Evolutionary conservation across 2,888 invertebrate species (phyloP).

Genomic region (Opisthograptis luteolata): DNA sequence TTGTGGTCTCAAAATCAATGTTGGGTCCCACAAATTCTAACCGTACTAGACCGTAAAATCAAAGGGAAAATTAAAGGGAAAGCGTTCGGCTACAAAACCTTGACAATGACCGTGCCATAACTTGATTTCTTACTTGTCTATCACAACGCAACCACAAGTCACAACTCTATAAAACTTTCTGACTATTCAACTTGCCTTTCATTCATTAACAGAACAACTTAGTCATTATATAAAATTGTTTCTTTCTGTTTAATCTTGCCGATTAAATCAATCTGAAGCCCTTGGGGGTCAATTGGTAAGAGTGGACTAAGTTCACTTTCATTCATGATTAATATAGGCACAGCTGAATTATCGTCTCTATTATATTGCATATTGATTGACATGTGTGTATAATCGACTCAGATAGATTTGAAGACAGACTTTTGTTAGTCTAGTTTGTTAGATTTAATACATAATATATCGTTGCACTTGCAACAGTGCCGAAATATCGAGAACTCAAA

Average conservation of each 20-base stretch:
- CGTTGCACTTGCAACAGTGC: too few species aligned
- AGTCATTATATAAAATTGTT: conserved; percentile 44
- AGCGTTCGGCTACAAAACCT: conserved; percentile 22
- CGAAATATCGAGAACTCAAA: too few species aligned
- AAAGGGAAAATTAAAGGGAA: conserved; percentile 34
- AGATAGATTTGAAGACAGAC: conserved; percentile 3
- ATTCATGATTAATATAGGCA: conserved; percentile 24
- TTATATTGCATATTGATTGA: conserved; percentile 9
- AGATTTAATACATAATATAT: too few species aligned
- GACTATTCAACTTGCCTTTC: conserved; percentile 27
- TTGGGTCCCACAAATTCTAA: background rate
- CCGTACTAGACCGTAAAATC: conserved; percentile 24
- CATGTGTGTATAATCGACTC: conserved; percentile 12
- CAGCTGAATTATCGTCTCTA: conserved; percentile 6
- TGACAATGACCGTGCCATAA: conserved; percentile 27
- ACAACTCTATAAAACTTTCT: conserved; percentile 23
- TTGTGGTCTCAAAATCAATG: background rate
- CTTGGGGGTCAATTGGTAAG: conserved; percentile 45
- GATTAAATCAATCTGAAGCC: conserved; percentile 53
- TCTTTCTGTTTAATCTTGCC: conserved; percentile 42
- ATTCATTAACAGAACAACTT: conserved; percentile 40
- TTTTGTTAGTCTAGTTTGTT: too few species aligned
- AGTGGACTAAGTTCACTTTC: conserved; percentile 44
- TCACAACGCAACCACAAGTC: conserved; percentile 23
- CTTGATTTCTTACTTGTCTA: conserved; percentile 27